Base-by-base conservation (phyloP, 2,888 invertebrate genomes). In the Ophion ventricosus region DNA sequence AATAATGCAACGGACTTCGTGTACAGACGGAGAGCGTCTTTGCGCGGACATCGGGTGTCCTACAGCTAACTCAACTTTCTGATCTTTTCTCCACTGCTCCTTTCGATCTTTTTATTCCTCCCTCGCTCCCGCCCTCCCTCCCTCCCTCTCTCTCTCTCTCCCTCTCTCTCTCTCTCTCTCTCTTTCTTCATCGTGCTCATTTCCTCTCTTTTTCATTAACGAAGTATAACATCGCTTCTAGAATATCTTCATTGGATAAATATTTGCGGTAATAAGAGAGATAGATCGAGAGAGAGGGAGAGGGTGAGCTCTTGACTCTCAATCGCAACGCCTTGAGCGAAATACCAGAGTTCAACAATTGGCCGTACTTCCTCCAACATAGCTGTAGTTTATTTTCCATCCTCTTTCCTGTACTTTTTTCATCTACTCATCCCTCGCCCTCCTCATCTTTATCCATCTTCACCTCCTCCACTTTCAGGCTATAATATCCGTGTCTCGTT, bases 381-480 rank as follows among this genome's bases (percentile, higher is more conserved):
- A 54, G 23, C 56, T 75, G 56, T 35, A 49, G 40, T 79, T 25
- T 81, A 59, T 59, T 49, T 25, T 75, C 61, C 23, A 61, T 40
- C 94, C 49, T 75, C 93, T 94, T 94, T 87, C 90, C 91, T 91
- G 92, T 94, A 94, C 94, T 90, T 94, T 91, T 93, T 90, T 94
- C 91, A 93, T 94, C 94, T 59, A 75, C 94, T 70, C 74, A 64
- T 57, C 72, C 77, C 17, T 49, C 17, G 17, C 57, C 74, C 23
- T 74, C 35, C 64, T 57, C 64, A 64, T 26, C 94, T 94, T 93
- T 94, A 77, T 94, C 94, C 94, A 94, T 94, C 94, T 94, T 94
- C 94, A 94, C 93, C 92, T 91, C 94, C 91, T 94, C 92, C 94
- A 94, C 94, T 94, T 94, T 94, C 94, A 94, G 94, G 43, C 56